Conservation (phyloP, 2,888 invertebrate genomes). For the Sminthurides aquaticus region DNA sequence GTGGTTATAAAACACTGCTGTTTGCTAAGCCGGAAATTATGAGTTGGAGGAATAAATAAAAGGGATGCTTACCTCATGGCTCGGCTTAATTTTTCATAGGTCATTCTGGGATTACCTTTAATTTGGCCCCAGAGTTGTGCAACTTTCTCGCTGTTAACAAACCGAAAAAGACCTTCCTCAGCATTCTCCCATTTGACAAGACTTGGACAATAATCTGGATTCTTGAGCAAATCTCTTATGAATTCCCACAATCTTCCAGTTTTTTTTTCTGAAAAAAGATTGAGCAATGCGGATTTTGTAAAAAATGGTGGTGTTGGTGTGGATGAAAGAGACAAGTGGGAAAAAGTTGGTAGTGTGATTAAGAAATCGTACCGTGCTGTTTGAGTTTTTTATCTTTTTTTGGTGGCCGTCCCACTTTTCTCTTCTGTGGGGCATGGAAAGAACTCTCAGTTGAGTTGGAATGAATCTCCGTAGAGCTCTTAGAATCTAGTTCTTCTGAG, state of each 20-base stretch:
- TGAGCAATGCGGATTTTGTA: too few relatives aligned
- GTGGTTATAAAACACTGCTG: too few relatives aligned
- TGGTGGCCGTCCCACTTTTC: conserved; percentile 43
- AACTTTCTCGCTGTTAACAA: conserved; percentile 76
- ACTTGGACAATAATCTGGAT: conserved; percentile 67
- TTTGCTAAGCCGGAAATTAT: too few relatives aligned
- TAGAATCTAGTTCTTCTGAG: conserved; percentile 39
- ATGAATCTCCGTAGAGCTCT: conserved; percentile 39
- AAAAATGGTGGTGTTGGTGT: too few relatives aligned
- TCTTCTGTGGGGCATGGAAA: conserved; percentile 36
- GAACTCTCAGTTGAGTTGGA: conserved; percentile 24
- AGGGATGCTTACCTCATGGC: conserved; percentile 74
- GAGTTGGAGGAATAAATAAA: too few relatives aligned
- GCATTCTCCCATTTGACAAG: conserved; percentile 84
- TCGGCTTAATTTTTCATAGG: conserved; percentile 82
- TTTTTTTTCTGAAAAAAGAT: conserved; percentile 48
- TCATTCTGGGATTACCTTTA: conserved; percentile 82
- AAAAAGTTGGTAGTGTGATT: too few relatives aligned
- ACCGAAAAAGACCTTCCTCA: conserved; percentile 74
- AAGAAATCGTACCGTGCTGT: conserved; percentile 38
- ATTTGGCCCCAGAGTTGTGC: conserved; percentile 79
- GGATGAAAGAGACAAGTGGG: too few relatives aligned
- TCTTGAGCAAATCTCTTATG: conserved; percentile 68
- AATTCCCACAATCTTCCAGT: conserved; percentile 68
- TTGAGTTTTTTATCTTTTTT: conserved; percentile 43